phyloP scores from a whole-genome alignment of 1,140 invertebrate species.

The Phymastichus coffea region DNA sequence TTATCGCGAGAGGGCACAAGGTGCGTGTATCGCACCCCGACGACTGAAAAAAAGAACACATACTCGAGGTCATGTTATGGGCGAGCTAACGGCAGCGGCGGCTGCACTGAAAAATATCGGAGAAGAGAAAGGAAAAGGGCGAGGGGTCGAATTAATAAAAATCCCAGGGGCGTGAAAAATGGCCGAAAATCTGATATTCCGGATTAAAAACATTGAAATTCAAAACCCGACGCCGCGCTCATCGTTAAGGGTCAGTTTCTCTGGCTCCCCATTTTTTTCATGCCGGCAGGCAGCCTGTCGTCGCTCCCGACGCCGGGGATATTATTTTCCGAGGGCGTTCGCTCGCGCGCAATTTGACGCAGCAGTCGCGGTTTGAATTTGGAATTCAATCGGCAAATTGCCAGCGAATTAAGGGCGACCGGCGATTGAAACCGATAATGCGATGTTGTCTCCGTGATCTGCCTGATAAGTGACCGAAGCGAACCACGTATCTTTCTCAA shows the following conservation, averaged over 20 bases:
- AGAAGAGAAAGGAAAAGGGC: no score
- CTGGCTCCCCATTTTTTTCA: conserved; percentile 20
- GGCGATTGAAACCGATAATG: conserved; percentile 28
- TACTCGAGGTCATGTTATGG: no score
- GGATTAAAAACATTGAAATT: conserved; percentile 61
- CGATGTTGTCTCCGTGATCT: background rate
- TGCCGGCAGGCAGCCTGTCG: conserved; percentile 31
- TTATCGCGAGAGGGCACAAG: no score
- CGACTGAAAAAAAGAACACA: no score
- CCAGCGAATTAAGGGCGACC: conserved; percentile 48
- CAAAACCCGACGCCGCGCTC: conserved; percentile 52
- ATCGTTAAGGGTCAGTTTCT: conserved; percentile 60
- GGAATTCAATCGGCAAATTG: conserved; percentile 48
- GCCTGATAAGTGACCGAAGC: no score
- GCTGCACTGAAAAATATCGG: no score
- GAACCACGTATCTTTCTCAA: no score
- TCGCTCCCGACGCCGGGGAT: conserved; percentile 41
- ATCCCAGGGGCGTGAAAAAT: conserved; percentile 54
- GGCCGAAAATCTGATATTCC: conserved; percentile 58
- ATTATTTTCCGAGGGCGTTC: conserved; percentile 48
- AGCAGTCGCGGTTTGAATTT: conserved; percentile 50
- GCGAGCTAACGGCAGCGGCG: no score
- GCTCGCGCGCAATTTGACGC: conserved; percentile 51
- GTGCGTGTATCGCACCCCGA: no score
- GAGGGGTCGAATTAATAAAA: conserved; percentile 55